Percentiles rank a stretch among this genome's conserved stretches.
Evolutionary conservation across 1,140 invertebrate genomes (phyloP).

Genomic region (Penaeus vannamei): DNA sequence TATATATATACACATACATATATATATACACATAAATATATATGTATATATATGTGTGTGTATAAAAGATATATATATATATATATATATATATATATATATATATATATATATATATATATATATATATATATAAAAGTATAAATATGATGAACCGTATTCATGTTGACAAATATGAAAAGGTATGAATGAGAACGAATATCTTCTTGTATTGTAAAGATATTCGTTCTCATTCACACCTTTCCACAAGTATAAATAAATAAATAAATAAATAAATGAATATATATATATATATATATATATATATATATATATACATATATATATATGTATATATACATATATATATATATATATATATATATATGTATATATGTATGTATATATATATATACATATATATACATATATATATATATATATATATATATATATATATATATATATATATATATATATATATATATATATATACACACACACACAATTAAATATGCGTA

Average conservation of each 20-base stretch:
- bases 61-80: too few relatives aligned
- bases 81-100: conserved; percentile 9
- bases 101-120: not conserved
- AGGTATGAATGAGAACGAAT: too few relatives aligned
- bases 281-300: conserved; percentile 21
- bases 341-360: conserved; percentile 33
- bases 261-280: conserved; percentile 36
- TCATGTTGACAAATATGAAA: too few relatives aligned
- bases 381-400: conserved; percentile 23
- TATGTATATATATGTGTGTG: conserved; percentile 17
- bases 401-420: conserved; percentile 38
- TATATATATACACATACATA: conserved; percentile 20
- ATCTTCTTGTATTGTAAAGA: too few relatives aligned
- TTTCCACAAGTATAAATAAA: too few relatives aligned
- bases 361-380: not conserved
- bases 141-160: conserved; percentile 5
- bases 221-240: too few relatives aligned
- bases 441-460: conserved; percentile 35
- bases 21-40: not conserved
- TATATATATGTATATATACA: conserved; percentile 36
- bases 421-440: conserved; percentile 40
- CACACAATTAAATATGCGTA: too few relatives aligned
- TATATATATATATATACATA: conserved; percentile 38
- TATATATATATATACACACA: too few relatives aligned
- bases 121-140: not conserved